These are phyloP conservation scores for Psammodynastes pulverulentus DNA, from an alignment of 2,113 vertebrate genomes.

Conservation along the genomic window DNA sequence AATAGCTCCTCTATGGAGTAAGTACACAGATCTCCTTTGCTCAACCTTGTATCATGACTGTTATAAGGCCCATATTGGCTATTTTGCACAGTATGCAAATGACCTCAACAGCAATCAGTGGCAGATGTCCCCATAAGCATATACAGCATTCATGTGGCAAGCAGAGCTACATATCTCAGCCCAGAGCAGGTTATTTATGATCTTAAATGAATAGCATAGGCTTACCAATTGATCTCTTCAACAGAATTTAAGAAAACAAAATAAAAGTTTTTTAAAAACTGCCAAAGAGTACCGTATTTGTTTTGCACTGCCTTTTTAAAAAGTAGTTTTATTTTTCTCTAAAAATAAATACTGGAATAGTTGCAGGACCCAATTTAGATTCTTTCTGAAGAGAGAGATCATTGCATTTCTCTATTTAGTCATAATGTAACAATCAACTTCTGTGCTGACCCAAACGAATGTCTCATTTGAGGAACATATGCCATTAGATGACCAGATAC, in stretches of 20 bases:
- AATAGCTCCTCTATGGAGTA: neutral
- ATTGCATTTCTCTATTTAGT: neutral
- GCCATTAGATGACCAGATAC: neutral
- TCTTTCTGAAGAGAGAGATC: neutral
- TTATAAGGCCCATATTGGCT: neutral
- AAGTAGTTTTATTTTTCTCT: neutral
- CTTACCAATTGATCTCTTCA: neutral
- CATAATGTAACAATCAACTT: neutral
- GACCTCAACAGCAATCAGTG: neutral
- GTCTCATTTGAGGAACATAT: neutral
- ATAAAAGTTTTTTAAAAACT: neutral
- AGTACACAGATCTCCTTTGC: neutral
- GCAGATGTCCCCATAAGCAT: neutral
- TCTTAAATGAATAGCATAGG: neutral
- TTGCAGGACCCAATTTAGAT: neutral
- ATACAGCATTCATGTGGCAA: neutral
- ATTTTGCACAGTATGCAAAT: neutral
- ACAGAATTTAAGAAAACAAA: neutral
- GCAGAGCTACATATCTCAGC: neutral
- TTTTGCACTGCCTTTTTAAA: neutral
- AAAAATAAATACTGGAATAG: neutral
- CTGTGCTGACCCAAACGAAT: neutral
- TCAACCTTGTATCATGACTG: neutral
- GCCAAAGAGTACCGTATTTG: neutral
- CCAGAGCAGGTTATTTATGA: neutral